Percentiles rank a stretch among this genome's conserved stretches.
phyloP scores from a whole-genome alignment of 2,113 vertebrate genomes.

The Cephalopterus ornatus region DNA sequence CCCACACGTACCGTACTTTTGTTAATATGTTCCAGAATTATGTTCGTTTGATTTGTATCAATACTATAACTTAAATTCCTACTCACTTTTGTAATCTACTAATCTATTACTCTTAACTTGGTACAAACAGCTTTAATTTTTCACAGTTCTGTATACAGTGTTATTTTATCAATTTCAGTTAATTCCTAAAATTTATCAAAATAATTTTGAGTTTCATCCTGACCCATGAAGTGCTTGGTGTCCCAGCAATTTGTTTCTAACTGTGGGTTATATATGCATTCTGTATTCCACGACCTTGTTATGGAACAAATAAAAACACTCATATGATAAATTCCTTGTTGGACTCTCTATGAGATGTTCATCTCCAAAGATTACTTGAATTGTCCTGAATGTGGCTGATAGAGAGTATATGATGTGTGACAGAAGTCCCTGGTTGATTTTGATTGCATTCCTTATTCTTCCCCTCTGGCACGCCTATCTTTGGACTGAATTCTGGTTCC shows the following conservation, averaged over 20 bases:
- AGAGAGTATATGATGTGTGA: not conserved
- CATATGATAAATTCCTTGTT: not conserved
- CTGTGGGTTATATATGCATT: not conserved
- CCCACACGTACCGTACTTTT: not conserved
- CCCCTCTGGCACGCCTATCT: not conserved
- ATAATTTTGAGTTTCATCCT: not conserved
- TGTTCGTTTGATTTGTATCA: not conserved
- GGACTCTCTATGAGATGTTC: not conserved
- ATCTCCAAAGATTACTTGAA: not conserved
- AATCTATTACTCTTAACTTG: not conserved
- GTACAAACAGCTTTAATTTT: not conserved
- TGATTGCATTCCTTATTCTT: not conserved
- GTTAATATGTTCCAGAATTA: not conserved
- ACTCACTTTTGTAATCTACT: not conserved
- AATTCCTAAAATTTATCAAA: not conserved
- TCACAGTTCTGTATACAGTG: not conserved
- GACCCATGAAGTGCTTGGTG: not conserved
- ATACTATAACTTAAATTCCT: not conserved
- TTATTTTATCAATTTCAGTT: not conserved
- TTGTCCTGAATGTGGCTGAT: not conserved
- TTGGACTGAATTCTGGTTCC: not conserved
- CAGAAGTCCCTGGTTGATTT: not conserved
- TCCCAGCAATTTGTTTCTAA: not conserved
- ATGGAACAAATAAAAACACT: not conserved
- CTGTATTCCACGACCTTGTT: not conserved